These are phyloP conservation scores for Conopomorpha cramerella DNA, from an alignment of 1,140 invertebrate species.

Conservation along the genomic window DNA sequence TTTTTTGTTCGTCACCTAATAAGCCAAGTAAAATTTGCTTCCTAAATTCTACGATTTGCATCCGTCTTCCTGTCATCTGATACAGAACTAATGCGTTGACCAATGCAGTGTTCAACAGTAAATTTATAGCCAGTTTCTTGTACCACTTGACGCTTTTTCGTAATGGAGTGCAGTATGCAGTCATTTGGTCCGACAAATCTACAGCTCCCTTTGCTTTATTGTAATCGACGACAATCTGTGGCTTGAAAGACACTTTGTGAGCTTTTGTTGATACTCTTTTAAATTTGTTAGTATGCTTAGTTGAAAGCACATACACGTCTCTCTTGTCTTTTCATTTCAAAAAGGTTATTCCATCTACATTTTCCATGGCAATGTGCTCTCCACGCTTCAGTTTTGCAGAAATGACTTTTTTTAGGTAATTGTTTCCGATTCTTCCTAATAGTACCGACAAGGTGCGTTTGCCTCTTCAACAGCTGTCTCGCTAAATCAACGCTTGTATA, in stretches of 20 bases:
- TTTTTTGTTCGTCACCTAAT: slow-evolving; percentile 12
- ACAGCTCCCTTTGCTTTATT: slow-evolving; percentile 31
- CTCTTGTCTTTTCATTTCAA: slow-evolving; percentile 49
- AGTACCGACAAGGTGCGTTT: slow-evolving; percentile 54
- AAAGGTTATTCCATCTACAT: slow-evolving; percentile 38
- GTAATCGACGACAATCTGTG: slow-evolving; percentile 29
- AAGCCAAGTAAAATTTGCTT: slow-evolving; percentile 8
- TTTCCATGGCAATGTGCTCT: slow-evolving; percentile 29
- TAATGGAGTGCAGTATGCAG: slow-evolving; percentile 21
- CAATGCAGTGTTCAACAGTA: slow-evolving; percentile 23
- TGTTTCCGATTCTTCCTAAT: slow-evolving; percentile 38
- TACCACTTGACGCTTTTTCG: slow-evolving; percentile 38
- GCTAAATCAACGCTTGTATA: slow-evolving; percentile 43
- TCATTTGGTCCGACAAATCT: slow-evolving; percentile 36
- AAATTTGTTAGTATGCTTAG: slow-evolving; percentile 28
- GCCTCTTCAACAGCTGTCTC: slow-evolving; percentile 28
- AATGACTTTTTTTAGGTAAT: slow-evolving; percentile 34
- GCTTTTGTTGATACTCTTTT: slow-evolving; percentile 19
- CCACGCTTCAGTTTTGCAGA: slow-evolving; percentile 37
- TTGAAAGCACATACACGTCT: slow-evolving; percentile 39
- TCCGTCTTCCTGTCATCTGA: slow-evolving; percentile 9
- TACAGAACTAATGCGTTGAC: slow-evolving; percentile 18
- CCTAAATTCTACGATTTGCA: slow-evolving; percentile 9
- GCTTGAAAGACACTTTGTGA: slow-evolving; percentile 18
- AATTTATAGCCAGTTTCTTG: slow-evolving; percentile 24